A percentile compares a stretch with the other conserved stretches of the same genome.
phyloP scores from a whole-genome alignment of 2,113 vertebrate species.

The Ophiodon elongatus region DNA sequence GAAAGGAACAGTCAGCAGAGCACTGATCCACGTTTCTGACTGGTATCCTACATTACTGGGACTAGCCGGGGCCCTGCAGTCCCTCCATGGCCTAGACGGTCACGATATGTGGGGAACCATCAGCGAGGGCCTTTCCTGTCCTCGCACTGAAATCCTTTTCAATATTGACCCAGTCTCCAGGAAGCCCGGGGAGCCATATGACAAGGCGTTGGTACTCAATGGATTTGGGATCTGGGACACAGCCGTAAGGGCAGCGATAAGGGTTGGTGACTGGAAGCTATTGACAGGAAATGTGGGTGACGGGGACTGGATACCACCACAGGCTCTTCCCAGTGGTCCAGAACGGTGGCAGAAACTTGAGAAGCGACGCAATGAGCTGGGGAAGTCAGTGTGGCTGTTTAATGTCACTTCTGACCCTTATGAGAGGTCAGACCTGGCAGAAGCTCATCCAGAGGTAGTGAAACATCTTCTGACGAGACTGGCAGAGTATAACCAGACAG shows the following conservation, averaged over 20 bases:
- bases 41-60: constrained; percentile 94
- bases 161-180: constrained; percentile 96
- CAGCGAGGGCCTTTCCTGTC: constrained; percentile 88
- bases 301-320: constrained; percentile 92
- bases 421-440: constrained; percentile 89
- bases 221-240: constrained; percentile 97
- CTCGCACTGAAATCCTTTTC: constrained; percentile 92
- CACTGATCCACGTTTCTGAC: constrained; percentile 93
- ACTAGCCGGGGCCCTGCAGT: constrained; percentile 85
- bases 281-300: constrained; percentile 92
- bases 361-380: constrained; percentile 82
- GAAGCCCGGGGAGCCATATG: constrained; percentile 88
- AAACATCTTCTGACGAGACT: constrained; percentile 88
- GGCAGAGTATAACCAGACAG: constrained; percentile 91
- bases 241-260: constrained; percentile 90
- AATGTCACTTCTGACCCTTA: constrained; percentile 92
- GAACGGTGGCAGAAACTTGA: constrained; percentile 89
- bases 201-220: constrained; percentile 84
- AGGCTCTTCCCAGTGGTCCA: constrained; percentile 83
- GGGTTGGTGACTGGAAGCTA: constrained; percentile 93
- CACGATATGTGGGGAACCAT: constrained; percentile 92
- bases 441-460: constrained; percentile 87
- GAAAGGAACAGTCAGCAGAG: constrained; percentile 88
- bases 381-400: constrained; percentile 94
- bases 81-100: constrained; percentile 87